phyloP scores from a whole-genome alignment of 2,888 invertebrate species.

The Ophion obscuratus region DNA sequence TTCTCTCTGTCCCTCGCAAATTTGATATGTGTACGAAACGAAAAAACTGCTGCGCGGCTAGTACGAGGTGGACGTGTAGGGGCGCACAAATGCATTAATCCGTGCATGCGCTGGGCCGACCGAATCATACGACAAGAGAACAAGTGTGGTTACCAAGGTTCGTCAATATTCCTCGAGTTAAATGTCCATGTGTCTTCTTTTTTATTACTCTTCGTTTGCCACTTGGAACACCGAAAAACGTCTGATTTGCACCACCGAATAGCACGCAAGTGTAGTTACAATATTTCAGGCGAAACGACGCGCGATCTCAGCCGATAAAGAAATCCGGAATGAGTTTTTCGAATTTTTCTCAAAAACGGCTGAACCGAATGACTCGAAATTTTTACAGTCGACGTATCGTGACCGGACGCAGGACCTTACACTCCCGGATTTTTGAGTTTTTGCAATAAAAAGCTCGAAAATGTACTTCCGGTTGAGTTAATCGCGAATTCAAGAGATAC shows the following conservation, averaged over 20 bases:
- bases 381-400: background rate
- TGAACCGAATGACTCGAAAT: background rate
- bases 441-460: background rate
- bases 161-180: conserved; percentile 70
- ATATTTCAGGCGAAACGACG: background rate
- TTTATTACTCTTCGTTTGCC: background rate
- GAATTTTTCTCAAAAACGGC: background rate
- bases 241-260: conserved; percentile 17
- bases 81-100: conserved; percentile 77
- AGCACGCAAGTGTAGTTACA: background rate
- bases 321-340: background rate
- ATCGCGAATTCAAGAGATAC: background rate
- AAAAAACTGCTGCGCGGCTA: conserved; percentile 61
- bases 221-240: background rate
- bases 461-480: background rate
- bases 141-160: conserved; percentile 81
- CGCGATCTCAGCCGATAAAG: background rate
- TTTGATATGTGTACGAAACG: conserved; percentile 44
- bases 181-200: conserved; percentile 22
- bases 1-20: conserved; percentile 19
- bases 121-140: conserved; percentile 80
- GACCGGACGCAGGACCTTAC: background rate
- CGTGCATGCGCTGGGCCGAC: conserved; percentile 82
- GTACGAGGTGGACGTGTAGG: conserved; percentile 80
- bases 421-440: background rate